phyloP scores from a whole-genome alignment of 1,140 invertebrate species.

The Cylas formicarius region DNA sequence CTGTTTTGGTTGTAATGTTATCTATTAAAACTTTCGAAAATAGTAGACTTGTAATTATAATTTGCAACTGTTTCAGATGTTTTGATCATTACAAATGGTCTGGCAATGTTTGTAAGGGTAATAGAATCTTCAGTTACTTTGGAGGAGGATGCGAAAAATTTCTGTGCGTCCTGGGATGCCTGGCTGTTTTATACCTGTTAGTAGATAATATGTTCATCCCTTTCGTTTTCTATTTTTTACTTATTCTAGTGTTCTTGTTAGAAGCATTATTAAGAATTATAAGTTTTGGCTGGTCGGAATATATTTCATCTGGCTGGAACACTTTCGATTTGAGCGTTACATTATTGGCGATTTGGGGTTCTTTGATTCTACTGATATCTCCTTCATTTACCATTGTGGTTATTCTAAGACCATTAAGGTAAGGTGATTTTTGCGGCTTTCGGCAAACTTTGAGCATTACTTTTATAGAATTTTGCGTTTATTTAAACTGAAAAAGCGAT shows the following conservation, averaged over 20 bases:
- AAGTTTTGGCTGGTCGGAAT: slow-evolving; percentile 61
- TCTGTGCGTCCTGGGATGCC: slow-evolving; percentile 69
- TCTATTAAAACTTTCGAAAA: slow-evolving; percentile 1
- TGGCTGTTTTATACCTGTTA: slow-evolving; percentile 62
- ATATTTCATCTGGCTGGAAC: slow-evolving; percentile 81
- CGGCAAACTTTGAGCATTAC: not conserved
- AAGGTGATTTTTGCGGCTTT: slow-evolving; percentile 10
- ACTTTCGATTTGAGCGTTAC: slow-evolving; percentile 75
- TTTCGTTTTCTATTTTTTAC: slow-evolving; percentile 11
- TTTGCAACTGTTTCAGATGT: slow-evolving; percentile 48
- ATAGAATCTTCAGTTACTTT: slow-evolving; percentile 44
- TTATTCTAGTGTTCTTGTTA: slow-evolving; percentile 61
- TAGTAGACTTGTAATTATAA: not conserved
- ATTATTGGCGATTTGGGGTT: slow-evolving; percentile 57
- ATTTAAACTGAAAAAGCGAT: slow-evolving; percentile 78
- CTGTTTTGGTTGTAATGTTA: not conserved
- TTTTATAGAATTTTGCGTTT: slow-evolving; percentile 53
- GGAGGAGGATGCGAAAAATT: slow-evolving; percentile 52
- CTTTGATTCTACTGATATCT: slow-evolving; percentile 56
- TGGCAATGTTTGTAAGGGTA: slow-evolving; percentile 59
- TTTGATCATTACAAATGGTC: slow-evolving; percentile 59
- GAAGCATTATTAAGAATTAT: slow-evolving; percentile 71
- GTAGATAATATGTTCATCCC: slow-evolving; percentile 28
- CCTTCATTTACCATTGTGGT: slow-evolving; percentile 66
- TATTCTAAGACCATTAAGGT: slow-evolving; percentile 58